Evolutionary conservation across 2,888 invertebrate species (phyloP).

Genomic region (Antitype chi): DNA sequence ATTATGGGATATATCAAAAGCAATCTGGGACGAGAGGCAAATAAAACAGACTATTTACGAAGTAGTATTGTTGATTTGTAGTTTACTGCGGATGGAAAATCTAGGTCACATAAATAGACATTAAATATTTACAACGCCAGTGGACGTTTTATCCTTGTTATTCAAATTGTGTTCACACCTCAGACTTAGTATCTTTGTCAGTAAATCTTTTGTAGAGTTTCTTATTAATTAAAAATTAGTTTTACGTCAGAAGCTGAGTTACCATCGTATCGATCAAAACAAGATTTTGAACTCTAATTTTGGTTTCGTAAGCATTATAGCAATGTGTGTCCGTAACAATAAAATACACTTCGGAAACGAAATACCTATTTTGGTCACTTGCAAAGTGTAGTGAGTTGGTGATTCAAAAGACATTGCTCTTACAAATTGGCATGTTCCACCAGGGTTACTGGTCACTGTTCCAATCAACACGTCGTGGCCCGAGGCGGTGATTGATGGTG

Average conservation of each 20-base stretch:
- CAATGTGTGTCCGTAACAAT: not conserved
- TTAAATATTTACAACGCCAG: not conserved
- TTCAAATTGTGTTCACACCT: not conserved
- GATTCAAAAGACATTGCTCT: not conserved
- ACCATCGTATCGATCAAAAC: not conserved
- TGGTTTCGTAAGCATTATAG: not conserved
- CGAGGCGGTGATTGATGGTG: slow-evolving; percentile 36
- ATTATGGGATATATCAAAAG: slow-evolving; percentile 13
- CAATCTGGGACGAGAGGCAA: slow-evolving; percentile 14
- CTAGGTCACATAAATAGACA: not conserved
- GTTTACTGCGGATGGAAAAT: not conserved
- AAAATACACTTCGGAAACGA: not conserved
- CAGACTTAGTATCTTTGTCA: not conserved
- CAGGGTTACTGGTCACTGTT: slow-evolving; percentile 16
- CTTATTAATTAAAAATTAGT: not conserved
- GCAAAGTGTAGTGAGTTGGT: not conserved
- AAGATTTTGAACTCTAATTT: not conserved
- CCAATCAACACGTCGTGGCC: slow-evolving; percentile 38
- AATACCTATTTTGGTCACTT: not conserved
- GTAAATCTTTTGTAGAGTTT: not conserved
- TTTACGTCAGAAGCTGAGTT: not conserved
- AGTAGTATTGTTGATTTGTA: slow-evolving; percentile 9
- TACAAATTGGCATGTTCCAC: not conserved
- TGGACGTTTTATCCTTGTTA: not conserved
- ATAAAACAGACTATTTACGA: not conserved